phyloP scores from a whole-genome alignment of 64 coral and sea anemone species.

The Montipora foliosa region DNA sequence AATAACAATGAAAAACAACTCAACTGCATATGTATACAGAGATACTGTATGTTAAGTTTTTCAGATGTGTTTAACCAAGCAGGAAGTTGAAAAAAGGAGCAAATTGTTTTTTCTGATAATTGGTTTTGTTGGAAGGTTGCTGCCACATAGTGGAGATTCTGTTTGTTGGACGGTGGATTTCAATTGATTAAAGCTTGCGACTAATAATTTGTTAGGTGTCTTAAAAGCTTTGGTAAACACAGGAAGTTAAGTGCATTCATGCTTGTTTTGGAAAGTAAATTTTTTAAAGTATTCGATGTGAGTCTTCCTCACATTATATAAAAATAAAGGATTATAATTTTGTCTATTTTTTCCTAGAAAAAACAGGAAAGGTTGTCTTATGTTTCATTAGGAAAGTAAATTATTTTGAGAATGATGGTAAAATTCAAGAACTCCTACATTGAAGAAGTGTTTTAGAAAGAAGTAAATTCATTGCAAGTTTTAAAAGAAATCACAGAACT shows the following conservation, averaged over 20 bases:
- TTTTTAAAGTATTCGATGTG: neutral
- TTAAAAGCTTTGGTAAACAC: conserved; percentile 39
- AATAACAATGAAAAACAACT: neutral
- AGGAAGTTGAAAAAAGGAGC: conserved; percentile 16
- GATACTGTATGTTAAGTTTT: neutral
- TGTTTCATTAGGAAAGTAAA: too few species aligned
- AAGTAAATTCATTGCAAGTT: too few species aligned
- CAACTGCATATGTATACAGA: conserved; percentile 32
- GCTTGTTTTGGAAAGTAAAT: neutral
- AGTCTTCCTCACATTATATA: neutral
- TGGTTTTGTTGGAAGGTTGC: conserved; percentile 3
- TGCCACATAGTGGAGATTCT: neutral
- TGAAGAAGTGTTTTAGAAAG: too few species aligned
- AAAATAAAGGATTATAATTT: neutral
- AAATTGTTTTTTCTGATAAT: conserved; percentile 25
- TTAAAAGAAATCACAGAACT: too few species aligned
- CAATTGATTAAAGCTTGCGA: neutral
- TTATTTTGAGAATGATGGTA: too few species aligned
- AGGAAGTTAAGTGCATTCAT: neutral
- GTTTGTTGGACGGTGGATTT: neutral
- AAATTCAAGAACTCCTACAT: too few species aligned
- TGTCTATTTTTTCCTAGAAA: too few species aligned
- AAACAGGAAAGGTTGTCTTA: too few species aligned
- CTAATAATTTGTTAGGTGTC: neutral
- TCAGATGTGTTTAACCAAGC: neutral